Percentiles rank a stretch among this genome's conserved stretches.
phyloP scores from a whole-genome alignment of 2,888 invertebrate genomes.

The Caenorhabditis angaria region DNA sequence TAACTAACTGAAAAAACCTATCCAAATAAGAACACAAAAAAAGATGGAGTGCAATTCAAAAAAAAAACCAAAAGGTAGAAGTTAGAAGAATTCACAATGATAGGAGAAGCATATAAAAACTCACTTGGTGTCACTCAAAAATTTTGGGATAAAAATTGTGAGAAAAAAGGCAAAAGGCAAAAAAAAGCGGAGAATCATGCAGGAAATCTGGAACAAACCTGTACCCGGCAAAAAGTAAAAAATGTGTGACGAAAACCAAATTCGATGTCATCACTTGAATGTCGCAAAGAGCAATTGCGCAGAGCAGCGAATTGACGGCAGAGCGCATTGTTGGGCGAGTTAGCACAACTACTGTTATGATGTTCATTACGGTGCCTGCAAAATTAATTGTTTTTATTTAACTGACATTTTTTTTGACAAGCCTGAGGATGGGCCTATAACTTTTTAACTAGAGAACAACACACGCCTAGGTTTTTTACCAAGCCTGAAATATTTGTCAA shows the following conservation, averaged over 20 bases:
- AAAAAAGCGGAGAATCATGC: neutral
- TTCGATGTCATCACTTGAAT: constrained; percentile 67
- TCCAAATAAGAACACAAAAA: too few species aligned
- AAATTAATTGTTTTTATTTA: neutral
- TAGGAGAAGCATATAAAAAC: neutral
- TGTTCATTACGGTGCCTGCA: constrained; percentile 67
- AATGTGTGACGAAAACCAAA: constrained; percentile 67
- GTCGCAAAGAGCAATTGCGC: constrained; percentile 70
- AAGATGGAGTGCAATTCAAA: neutral
- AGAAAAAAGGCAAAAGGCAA: neutral
- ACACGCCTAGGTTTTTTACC: too few species aligned
- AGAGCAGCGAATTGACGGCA: constrained; percentile 61
- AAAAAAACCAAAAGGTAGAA: neutral
- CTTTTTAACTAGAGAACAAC: too few species aligned
- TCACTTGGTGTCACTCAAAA: neutral
- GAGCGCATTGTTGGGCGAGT: constrained; percentile 68
- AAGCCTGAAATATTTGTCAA: too few species aligned
- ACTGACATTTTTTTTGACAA: too few species aligned
- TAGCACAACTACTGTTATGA: constrained; percentile 67
- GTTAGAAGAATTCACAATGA: neutral
- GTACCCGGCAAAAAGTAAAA: constrained; percentile 58
- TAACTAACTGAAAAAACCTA: too few species aligned
- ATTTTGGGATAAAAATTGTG: neutral
- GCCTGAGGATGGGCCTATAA: neutral
- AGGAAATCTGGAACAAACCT: constrained; percentile 42